phyloP scores from a whole-genome alignment of 2,888 invertebrate genomes.

The Oxytorus armatus region DNA sequence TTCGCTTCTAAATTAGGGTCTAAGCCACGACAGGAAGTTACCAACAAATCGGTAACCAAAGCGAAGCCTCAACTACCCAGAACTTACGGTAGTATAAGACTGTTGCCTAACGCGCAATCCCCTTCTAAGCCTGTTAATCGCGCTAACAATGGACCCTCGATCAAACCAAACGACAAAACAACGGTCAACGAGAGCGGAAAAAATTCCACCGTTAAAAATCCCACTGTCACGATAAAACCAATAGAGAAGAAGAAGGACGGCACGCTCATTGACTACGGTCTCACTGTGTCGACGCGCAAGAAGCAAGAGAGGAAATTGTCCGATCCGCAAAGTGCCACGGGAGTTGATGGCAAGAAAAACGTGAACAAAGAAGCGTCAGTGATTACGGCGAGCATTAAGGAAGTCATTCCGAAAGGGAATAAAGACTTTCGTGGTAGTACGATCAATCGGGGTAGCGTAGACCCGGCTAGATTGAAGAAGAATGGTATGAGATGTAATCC shows the following conservation, averaged over 20 bases:
- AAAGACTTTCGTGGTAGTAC: conserved; percentile 41
- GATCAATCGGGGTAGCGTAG: conserved; percentile 33
- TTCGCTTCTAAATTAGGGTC: conserved; percentile 25
- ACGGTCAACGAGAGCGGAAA: not conserved
- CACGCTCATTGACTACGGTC: conserved; percentile 75
- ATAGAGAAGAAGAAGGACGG: conserved; percentile 75
- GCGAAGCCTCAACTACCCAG: conserved; percentile 23
- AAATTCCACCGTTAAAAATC: conserved; percentile 55
- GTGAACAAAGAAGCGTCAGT: conserved; percentile 47
- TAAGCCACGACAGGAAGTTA: conserved; percentile 33
- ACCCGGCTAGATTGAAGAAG: conserved; percentile 17
- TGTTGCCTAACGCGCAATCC: not conserved
- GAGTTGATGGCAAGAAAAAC: conserved; percentile 39
- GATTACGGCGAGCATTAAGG: conserved; percentile 59
- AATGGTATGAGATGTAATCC: conserved; percentile 34
- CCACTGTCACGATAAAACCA: conserved; percentile 69
- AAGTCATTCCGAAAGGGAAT: conserved; percentile 55
- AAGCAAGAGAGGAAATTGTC: conserved; percentile 64
- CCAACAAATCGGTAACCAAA: conserved; percentile 26
- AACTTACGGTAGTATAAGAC: conserved; percentile 32
- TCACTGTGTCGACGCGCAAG: conserved; percentile 73
- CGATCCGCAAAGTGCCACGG: conserved; percentile 40
- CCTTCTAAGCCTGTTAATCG: conserved; percentile 11
- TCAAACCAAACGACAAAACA: conserved; percentile 27
- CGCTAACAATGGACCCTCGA: not conserved